Percentiles rank a stretch among this genome's conserved stretches.
These are phyloP conservation scores for Lepisosteus osseus DNA, from an alignment of 2,113 vertebrate species.

Conservation along the genomic window DNA sequence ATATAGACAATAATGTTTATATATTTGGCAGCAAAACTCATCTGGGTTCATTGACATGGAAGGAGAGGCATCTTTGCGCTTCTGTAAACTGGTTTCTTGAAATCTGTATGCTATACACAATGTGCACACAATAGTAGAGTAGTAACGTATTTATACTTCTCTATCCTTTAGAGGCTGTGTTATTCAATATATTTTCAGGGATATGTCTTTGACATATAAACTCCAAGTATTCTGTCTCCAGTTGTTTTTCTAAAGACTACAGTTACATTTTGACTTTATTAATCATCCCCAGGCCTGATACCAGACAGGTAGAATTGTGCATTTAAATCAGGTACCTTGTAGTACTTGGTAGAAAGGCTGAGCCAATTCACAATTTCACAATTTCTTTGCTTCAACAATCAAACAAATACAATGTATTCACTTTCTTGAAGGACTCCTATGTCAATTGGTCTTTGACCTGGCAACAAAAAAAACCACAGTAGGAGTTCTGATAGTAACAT, in stretches of 20 bases:
- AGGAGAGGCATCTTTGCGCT: too few relatives aligned
- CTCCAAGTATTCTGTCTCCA: constrained; percentile 56
- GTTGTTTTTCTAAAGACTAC: constrained; percentile 64
- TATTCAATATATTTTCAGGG: constrained; percentile 64
- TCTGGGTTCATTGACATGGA: constrained; percentile 48
- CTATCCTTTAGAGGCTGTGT: constrained; percentile 53
- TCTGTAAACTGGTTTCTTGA: constrained; percentile 25
- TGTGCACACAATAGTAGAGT: constrained; percentile 30
- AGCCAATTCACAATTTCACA: constrained; percentile 51
- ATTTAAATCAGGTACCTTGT: constrained; percentile 50
- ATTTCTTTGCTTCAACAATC: constrained; percentile 54
- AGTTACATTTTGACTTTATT: constrained; percentile 58
- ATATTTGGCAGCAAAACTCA: constrained; percentile 66
- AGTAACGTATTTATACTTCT: constrained; percentile 62
- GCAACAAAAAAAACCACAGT: constrained; percentile 66
- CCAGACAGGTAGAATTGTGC: constrained; percentile 57
- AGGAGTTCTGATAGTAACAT: not conserved
- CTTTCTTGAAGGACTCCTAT: constrained; percentile 40
- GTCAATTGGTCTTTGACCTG: constrained; percentile 55
- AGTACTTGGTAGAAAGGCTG: constrained; percentile 56
- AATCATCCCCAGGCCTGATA: constrained; percentile 38
- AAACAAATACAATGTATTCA: constrained; percentile 50
- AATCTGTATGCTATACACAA: constrained; percentile 48
- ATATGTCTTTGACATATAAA: constrained; percentile 46
- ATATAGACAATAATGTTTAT: too few relatives aligned